These are phyloP conservation scores for Brachyptera risi DNA, from an alignment of 2,888 invertebrate species.

Conservation along the genomic window DNA sequence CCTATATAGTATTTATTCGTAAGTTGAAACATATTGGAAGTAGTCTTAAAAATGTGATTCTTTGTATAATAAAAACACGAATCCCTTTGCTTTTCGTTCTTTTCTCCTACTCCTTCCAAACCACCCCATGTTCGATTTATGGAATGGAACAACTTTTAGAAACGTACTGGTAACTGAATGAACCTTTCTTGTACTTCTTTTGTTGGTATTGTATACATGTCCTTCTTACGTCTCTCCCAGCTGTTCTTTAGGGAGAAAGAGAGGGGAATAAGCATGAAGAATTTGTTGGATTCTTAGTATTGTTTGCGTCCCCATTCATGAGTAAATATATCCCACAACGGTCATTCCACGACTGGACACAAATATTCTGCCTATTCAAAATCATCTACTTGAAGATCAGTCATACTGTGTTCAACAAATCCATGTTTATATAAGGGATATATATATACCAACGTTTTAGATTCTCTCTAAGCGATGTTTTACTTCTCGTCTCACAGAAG, in stretches of 20 bases:
- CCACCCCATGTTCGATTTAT: slow-evolving; percentile 14
- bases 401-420: no score
- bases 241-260: slow-evolving; percentile 15
- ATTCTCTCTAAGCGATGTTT: no score
- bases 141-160: slow-evolving; percentile 24
- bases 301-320: slow-evolving; percentile 12
- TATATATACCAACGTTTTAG: no score
- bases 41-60: slow-evolving; percentile 19
- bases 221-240: slow-evolving; percentile 22
- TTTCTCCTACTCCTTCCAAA: neutral
- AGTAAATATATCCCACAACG: slow-evolving; percentile 2
- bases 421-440: no score
- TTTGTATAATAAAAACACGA: neutral
- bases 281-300: slow-evolving; percentile 11
- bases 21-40: slow-evolving; percentile 4
- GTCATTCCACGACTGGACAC: neutral
- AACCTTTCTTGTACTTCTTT: slow-evolving; percentile 18
- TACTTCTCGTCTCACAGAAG: no score
- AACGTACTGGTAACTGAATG: slow-evolving; percentile 24
- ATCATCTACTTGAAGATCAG: no score
- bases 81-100: no score
- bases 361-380: neutral
- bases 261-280: slow-evolving; percentile 17
- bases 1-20: slow-evolving; percentile 17
- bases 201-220: slow-evolving; percentile 21